Conservation (phyloP, 1,140 invertebrate species). For the Drosophila kurseongensis region DNA sequence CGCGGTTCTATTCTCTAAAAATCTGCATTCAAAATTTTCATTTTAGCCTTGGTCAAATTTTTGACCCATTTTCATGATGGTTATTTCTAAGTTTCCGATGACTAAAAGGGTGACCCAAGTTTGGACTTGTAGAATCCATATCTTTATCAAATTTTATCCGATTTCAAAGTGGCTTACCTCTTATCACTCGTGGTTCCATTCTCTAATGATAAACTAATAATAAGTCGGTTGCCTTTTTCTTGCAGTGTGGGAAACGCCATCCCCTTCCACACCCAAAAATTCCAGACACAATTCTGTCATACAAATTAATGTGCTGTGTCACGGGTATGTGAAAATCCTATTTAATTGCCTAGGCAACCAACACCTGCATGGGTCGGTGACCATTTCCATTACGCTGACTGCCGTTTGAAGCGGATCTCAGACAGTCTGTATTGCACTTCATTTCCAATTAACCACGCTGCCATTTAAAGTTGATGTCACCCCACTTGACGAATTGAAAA, state of each 20-base stretch:
- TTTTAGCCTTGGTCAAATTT: too few species aligned
- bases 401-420: conserved; percentile 26
- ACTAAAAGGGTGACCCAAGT: too few species aligned
- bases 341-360: conserved; percentile 60
- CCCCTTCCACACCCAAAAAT: conserved; percentile 9
- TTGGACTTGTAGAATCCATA: too few species aligned
- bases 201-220: too few species aligned
- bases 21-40: too few species aligned
- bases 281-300: conserved; percentile 29
- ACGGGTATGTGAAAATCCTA: conserved; percentile 22
- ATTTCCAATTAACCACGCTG: conserved; percentile 57
- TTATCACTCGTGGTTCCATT: too few species aligned
- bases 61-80: too few species aligned
- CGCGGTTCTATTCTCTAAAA: too few species aligned
- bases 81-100: too few species aligned
- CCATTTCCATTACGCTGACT: conserved; percentile 33
- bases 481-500: conserved; percentile 45
- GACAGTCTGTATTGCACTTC: conserved; percentile 47
- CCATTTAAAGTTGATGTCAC: conserved; percentile 27
- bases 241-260: background rate
- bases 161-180: too few species aligned
- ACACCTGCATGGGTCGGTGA: conserved; percentile 36
- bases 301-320: conserved; percentile 27
- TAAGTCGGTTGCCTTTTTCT: background rate
- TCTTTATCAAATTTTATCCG: too few species aligned